Evolutionary conservation across 2,113 vertebrate genomes (phyloP), one percentile per base, ranked within the genome.

Genomic region (Ibidorhyncha struthersii): DNA sequence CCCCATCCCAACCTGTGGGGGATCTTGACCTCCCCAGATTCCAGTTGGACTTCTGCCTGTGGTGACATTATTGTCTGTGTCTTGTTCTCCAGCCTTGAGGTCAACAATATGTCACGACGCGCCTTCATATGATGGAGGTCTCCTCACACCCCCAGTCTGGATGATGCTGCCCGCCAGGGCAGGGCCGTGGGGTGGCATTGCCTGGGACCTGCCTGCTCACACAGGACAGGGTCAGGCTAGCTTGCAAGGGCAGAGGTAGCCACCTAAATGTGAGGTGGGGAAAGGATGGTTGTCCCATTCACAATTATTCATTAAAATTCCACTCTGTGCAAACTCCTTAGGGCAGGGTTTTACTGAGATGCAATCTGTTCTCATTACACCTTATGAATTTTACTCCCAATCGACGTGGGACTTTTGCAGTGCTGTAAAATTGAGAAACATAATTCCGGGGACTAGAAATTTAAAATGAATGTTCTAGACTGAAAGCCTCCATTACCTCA

Each of bases 51-150:
- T 40, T 40, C 40, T 4, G 4, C 34, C 30, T 69, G 30, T 0
- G 0, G 62, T 58, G 65, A 67, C 56, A 74, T 43, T 41, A 41
- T 23, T 83, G 20, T 29, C 40, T 49, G 32, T 2, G 4, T 84
- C 71, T 80, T n/a, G 11, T 47, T 70, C 45, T 73, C 32, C 8
- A 7, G 61, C 41, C 61, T 32, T 26, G 10, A 84, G 36, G 40
- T 12, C 84, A 67, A 29, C 25, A 45, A 14, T 6, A 43, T 14
- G 20, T 41, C 82, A 69, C 0, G 0, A 36, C 1, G 2, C 0
- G 1, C 22, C 47, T 58, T 9, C 4, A 6, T 41, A 58, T 2
- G 13, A 13, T 0, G 2, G 43, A 71, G 41, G 8, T 69, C 26
- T 90, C 20, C 52, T 86, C 10, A 16, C 18, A 45, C 11, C 29